Percentiles rank a stretch among this genome's conserved stretches.
Evolutionary conservation across 2,888 invertebrate genomes (phyloP).

Genomic region (Andrena fulva): DNA sequence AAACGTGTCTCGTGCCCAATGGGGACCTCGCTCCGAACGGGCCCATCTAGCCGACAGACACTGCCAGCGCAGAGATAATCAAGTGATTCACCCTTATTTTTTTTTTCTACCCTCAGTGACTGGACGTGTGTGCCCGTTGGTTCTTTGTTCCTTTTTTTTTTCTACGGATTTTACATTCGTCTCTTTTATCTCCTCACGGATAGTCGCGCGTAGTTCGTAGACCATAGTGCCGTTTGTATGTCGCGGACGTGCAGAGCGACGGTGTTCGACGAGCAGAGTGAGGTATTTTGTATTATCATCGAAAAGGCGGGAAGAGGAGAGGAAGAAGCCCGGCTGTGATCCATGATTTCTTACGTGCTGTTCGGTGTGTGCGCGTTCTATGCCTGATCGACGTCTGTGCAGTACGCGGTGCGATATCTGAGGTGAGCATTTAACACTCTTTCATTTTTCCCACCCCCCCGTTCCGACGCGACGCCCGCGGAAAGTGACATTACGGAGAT

Average conservation of each 20-base stretch:
- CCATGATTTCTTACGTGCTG: constrained; percentile 69
- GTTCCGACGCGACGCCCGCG: constrained; percentile 4
- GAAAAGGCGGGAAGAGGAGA: constrained; percentile 53
- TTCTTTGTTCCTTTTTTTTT: constrained; percentile 13
- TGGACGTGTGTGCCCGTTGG: constrained; percentile 40
- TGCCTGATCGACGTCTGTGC: constrained; percentile 56
- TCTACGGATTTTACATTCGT: background rate
- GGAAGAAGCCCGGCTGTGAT: constrained; percentile 60
- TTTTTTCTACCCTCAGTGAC: constrained; percentile 23
- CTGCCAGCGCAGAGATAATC: constrained; percentile 18
- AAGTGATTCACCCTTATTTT: constrained; percentile 37
- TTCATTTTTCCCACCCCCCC: background rate
- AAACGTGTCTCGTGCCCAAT: constrained; percentile 58
- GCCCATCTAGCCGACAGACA: constrained; percentile 25
- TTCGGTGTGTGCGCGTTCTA: constrained; percentile 70
- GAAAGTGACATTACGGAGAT: constrained; percentile 26
- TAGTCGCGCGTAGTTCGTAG: constrained; percentile 21
- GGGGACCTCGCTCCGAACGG: constrained; percentile 43
- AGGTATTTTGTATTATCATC: constrained; percentile 10
- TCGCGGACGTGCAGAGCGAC: constrained; percentile 15
- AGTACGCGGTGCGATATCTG: constrained; percentile 46
- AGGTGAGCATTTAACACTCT: constrained; percentile 61
- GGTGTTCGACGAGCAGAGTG: constrained; percentile 49
- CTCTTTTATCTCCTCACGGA: background rate
- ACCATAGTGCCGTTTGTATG: constrained; percentile 30